Conservation (phyloP, 2,113 vertebrate genomes). For the Antennarius striatus region DNA sequence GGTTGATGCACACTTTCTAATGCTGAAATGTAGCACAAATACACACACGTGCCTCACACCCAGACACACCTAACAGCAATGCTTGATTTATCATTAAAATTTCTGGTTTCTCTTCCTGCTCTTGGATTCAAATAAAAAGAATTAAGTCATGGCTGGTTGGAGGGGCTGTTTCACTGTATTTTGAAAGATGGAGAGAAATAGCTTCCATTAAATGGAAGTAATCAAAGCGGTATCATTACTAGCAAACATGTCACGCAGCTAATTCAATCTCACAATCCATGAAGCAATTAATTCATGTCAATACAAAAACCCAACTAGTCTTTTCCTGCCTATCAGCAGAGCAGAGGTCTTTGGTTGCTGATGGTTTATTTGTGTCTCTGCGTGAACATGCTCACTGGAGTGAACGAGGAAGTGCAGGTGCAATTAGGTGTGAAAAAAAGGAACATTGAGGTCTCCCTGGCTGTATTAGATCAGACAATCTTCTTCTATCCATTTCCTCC, state of each 20-base stretch:
- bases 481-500: constrained; percentile 59
- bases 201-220: constrained; percentile 51
- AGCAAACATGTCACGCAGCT: constrained; percentile 71
- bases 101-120: constrained; percentile 15
- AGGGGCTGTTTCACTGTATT: constrained; percentile 52
- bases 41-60: not conserved
- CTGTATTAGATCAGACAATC: constrained; percentile 71
- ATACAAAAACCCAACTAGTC: constrained; percentile 65
- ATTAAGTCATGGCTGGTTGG: constrained; percentile 37
- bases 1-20: constrained; percentile 32
- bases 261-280: constrained; percentile 75
- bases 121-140: constrained; percentile 52
- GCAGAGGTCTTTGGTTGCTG: constrained; percentile 38
- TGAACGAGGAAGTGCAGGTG: constrained; percentile 65
- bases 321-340: constrained; percentile 12
- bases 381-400: constrained; percentile 49
- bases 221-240: constrained; percentile 62
- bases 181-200: constrained; percentile 54
- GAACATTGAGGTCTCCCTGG: constrained; percentile 42
- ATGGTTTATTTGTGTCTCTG: constrained; percentile 17
- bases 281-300: constrained; percentile 78
- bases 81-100: constrained; percentile 18
- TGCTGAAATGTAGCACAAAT: too few species aligned
- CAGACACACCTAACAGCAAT: not conserved
- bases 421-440: constrained; percentile 73